Evolutionary conservation across 1,140 invertebrate species (phyloP).

Genomic region (Marisa cornuarietis): DNA sequence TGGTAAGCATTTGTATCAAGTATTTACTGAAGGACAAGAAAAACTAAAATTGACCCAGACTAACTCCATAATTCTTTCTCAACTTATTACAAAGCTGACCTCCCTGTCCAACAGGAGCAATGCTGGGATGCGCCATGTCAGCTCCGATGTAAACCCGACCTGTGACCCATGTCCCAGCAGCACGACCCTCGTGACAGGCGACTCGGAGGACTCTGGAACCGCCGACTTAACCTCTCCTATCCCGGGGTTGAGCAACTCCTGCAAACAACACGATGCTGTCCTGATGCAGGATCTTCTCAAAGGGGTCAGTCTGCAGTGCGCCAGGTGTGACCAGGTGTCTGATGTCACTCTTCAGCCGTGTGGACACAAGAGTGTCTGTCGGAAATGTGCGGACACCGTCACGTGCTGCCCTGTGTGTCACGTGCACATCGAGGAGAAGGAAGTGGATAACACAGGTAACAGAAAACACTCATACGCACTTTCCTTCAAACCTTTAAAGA

Average conservation of each 20-base stretch:
- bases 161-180: no score
- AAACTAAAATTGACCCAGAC: background rate
- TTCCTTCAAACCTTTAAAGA: background rate
- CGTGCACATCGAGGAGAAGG: background rate
- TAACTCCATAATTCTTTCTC: background rate
- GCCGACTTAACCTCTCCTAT: background rate
- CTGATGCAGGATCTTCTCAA: no score
- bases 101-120: background rate
- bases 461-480: background rate
- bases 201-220: background rate
- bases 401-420: background rate
- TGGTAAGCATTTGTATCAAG: background rate
- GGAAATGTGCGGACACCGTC: background rate
- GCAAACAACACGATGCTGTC: no score
- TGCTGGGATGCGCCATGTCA: background rate
- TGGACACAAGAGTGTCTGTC: constrained; percentile 6
- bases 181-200: no score
- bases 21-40: background rate
- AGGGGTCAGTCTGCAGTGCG: background rate
- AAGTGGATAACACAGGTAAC: background rate
- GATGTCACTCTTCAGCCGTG: background rate
- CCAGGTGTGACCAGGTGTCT: background rate
- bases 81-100: background rate
- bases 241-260: background rate
- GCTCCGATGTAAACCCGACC: no score